Conservation (phyloP, 2,113 vertebrate species). For the Harpagus bidentatus region DNA sequence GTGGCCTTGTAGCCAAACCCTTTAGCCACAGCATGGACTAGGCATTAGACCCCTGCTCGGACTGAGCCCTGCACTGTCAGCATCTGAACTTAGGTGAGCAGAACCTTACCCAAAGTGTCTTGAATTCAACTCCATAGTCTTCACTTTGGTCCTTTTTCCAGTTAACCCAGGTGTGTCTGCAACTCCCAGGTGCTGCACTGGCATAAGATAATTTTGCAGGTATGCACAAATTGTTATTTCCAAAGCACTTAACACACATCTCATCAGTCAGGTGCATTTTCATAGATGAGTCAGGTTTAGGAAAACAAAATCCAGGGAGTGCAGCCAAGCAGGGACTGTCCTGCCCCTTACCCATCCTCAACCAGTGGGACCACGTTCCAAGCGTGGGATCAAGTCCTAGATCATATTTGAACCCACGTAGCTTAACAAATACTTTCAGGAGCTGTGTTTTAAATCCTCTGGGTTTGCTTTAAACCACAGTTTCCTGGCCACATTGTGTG, state of each 20-base stretch:
- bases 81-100: neutral
- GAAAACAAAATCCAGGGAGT: neutral
- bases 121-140: neutral
- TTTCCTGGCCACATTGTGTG: slow-evolving; percentile 30
- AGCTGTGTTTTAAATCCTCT: neutral
- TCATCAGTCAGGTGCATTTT: neutral
- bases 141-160: neutral
- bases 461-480: slow-evolving; percentile 10
- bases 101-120: neutral
- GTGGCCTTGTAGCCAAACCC: neutral
- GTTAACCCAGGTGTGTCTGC: neutral
- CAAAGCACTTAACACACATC: neutral
- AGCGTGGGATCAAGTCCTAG: neutral
- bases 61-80: neutral
- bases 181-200: neutral
- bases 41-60: accelerated
- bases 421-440: neutral
- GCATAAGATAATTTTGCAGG: neutral
- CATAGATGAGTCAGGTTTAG: neutral
- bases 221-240: neutral
- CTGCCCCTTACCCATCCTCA: neutral
- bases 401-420: neutral
- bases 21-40: neutral
- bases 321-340: neutral
- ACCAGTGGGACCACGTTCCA: neutral